A percentile compares a stretch with the other conserved stretches of the same genome.
Conservation (phyloP, 2,888 invertebrate genomes). For the Tanypteryx hageni region DNA sequence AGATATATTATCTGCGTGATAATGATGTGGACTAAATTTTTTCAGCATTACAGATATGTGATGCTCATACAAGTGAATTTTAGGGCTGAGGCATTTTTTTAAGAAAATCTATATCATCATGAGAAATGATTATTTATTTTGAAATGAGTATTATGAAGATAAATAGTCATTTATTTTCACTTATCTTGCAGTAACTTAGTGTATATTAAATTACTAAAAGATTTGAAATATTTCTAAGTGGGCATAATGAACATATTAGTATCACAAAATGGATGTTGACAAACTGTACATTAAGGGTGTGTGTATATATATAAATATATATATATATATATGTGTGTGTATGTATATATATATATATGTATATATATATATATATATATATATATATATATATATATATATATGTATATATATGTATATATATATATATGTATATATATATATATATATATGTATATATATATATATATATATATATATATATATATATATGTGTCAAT, state of each 20-base stretch:
- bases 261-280: conserved; percentile 2
- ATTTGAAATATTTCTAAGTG: conserved; percentile 24
- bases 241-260: conserved; percentile 44
- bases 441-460: neutral
- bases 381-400: neutral
- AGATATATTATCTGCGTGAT: conserved; percentile 42
- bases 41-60: neutral
- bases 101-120: neutral
- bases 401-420: neutral
- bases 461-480: neutral
- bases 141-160: conserved; percentile 57
- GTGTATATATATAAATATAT: neutral
- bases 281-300: conserved; percentile 49
- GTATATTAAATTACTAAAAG: conserved; percentile 15
- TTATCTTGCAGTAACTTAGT: conserved; percentile 28
- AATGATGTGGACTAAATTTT: conserved; percentile 27
- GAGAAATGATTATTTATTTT: conserved; percentile 55
- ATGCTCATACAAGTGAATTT: neutral
- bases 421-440: conserved; percentile 1
- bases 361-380: conserved; percentile 13
- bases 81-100: conserved; percentile 3
- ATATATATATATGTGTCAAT: conserved; percentile 33
- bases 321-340: neutral
- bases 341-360: conserved; percentile 9
- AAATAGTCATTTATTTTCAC: conserved; percentile 51